These are phyloP conservation scores for Hydrozoanthus tunicans DNA, from an alignment of 64 coral and sea anemone genomes.

Conservation along the genomic window DNA sequence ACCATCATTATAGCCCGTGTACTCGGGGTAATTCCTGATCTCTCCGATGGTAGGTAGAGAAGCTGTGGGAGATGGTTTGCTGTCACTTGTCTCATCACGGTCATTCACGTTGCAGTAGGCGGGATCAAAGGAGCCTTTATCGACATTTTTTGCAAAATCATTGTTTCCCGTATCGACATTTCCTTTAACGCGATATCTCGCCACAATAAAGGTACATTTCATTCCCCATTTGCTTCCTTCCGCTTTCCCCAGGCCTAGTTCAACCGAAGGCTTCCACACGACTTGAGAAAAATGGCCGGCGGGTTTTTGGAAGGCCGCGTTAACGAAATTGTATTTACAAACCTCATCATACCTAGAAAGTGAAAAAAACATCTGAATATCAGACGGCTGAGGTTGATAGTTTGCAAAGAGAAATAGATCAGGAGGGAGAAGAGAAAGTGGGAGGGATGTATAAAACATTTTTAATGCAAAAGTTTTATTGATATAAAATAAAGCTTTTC, in stretches of 20 bases:
- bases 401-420: neutral
- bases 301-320: constrained; percentile 78
- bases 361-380: too few relatives aligned
- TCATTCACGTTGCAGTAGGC: constrained; percentile 78
- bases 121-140: constrained; percentile 82
- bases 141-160: constrained; percentile 64
- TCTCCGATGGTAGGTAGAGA: neutral
- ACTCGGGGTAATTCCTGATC: constrained; percentile 46
- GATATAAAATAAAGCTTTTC: too few relatives aligned
- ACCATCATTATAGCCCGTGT: constrained; percentile 38
- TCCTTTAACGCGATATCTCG: constrained; percentile 71
- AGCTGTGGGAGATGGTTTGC: neutral
- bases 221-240: constrained; percentile 81
- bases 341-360: constrained; percentile 87
- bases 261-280: constrained; percentile 77
- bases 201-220: constrained; percentile 94
- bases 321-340: constrained; percentile 83
- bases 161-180: constrained; percentile 69
- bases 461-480: too few relatives aligned
- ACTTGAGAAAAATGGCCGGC: constrained; percentile 88
- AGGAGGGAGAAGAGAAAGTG: too few relatives aligned
- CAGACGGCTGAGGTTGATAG: too few relatives aligned
- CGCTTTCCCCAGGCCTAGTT: constrained; percentile 69
- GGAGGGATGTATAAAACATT: too few relatives aligned
- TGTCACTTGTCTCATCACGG: neutral